Conservation (phyloP, 2,888 invertebrate species). For the Lacanobia oleracea region DNA sequence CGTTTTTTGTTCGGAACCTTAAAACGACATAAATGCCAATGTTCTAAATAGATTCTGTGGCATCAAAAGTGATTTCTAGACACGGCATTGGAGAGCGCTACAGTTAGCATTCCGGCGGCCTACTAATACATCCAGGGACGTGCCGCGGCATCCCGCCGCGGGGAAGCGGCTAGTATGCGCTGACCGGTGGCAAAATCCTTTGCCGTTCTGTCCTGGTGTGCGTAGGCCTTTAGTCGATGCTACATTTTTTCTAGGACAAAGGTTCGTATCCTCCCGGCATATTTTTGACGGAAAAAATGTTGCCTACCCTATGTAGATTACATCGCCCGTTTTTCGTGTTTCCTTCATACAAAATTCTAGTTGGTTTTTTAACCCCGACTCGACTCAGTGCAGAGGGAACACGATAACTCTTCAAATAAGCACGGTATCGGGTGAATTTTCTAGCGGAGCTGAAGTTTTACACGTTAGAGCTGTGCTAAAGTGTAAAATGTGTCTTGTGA, state of each 20-base stretch:
- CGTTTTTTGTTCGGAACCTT: too few species aligned
- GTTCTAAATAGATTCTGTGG: too few species aligned
- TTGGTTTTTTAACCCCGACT: conserved; percentile 33
- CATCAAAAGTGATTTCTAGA: too few species aligned
- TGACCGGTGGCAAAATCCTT: too few species aligned
- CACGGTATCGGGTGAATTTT: conserved; percentile 49
- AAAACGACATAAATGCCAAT: too few species aligned
- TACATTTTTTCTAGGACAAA: not conserved
- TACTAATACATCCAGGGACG: too few species aligned
- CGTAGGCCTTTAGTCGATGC: not conserved
- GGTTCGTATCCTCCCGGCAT: conserved; percentile 15
- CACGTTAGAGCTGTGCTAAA: conserved; percentile 41
- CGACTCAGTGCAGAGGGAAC: conserved; percentile 27
- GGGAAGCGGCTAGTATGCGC: too few species aligned
- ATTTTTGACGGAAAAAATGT: conserved; percentile 43
- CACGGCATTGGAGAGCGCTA: too few species aligned
- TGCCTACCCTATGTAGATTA: conserved; percentile 28
- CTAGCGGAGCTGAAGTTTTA: conserved; percentile 45
- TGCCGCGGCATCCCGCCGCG: too few species aligned
- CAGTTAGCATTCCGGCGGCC: too few species aligned
- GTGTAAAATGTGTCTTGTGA: conserved; percentile 58
- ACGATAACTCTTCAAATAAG: conserved; percentile 55
- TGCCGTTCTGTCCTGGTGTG: too few species aligned
- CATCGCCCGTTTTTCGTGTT: conserved; percentile 34
- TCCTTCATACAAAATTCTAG: conserved; percentile 32